phyloP scores from a whole-genome alignment of 1,140 invertebrate genomes.

The Limonius californicus region DNA sequence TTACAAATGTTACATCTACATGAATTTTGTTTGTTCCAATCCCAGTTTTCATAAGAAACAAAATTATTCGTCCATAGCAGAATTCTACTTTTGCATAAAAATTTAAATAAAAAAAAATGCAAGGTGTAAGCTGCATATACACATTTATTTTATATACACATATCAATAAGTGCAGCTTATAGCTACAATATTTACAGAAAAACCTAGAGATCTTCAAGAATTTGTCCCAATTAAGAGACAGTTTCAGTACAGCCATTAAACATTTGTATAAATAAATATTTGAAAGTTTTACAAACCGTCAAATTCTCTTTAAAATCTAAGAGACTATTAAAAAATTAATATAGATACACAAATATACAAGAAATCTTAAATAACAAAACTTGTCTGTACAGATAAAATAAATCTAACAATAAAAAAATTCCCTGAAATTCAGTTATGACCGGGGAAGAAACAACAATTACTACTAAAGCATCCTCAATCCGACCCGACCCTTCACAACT shows the following conservation, averaged over 20 bases:
- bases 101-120: not conserved
- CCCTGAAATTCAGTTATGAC: not conserved
- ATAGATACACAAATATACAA: constrained; percentile 13
- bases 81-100: too few relatives aligned
- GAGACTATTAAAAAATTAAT: constrained; percentile 1
- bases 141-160: constrained; percentile 9
- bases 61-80: too few relatives aligned
- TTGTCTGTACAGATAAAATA: not conserved
- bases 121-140: constrained; percentile 5
- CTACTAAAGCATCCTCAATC: too few relatives aligned
- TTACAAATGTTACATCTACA: too few relatives aligned
- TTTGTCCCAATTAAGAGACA: not conserved
- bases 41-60: too few relatives aligned
- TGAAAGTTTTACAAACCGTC: not conserved
- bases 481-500: too few relatives aligned
- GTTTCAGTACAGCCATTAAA: constrained; percentile 10
- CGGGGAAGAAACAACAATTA: too few relatives aligned
- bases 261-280: constrained; percentile 6
- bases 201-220: not conserved
- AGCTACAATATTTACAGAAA: constrained; percentile 7
- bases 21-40: too few relatives aligned
- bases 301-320: not conserved
- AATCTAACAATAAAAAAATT: not conserved
- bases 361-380: not conserved
- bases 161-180: constrained; percentile 1